Base-by-base conservation (phyloP, 2,113 vertebrate genomes). In the Brachyhypopomus gauderio region DNA sequence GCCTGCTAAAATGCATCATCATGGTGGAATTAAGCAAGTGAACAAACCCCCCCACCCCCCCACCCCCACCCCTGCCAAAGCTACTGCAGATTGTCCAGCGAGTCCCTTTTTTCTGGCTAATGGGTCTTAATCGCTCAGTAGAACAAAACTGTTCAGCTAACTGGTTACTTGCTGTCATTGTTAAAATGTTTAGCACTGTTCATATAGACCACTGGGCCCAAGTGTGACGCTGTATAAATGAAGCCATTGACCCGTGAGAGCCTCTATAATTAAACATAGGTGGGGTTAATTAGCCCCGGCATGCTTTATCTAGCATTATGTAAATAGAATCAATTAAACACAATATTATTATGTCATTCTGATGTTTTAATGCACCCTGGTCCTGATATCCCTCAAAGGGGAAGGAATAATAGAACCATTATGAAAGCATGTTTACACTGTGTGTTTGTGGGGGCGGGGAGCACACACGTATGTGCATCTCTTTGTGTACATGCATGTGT, bases 341-440 rank as follows among this genome's bases (percentile, higher is more conserved):
- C 52, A 5, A 45, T 59, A 76, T 81, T 34, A 52, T 25, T 48
- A 19, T 34, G 69, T 48, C 23, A 17, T 27, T 80, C 58, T 12
- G 69, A 41, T 72, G 41, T 79, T 72, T 52, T 67, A 77, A 67
- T 67, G 67, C 66, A 70, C 41, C 66, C 36, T 70, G 66, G 62
- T 25, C 48, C 19, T 38, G 30, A 23, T 52, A 34, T 56, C 48
- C 41, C 41, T 41, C 48, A 19, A 72, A 36, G 17, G 56, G 5
- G 38, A 72, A 14, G 77, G 67, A 20, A 71, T 78, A 59, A 72
- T n/a, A 20, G 36, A 41, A 38, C 25, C 20, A 75, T 82, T 76
- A 77, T 55, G 71, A 82, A 82, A 77, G 4, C 74, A 19, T 22
- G 20, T 82, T 55, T 78, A n/a, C 36, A 30, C 3, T 72, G 74